Evolutionary conservation across 2,888 invertebrate species (phyloP), one percentile per base, ranked within the genome.

Genomic region (Elmis aenea): DNA sequence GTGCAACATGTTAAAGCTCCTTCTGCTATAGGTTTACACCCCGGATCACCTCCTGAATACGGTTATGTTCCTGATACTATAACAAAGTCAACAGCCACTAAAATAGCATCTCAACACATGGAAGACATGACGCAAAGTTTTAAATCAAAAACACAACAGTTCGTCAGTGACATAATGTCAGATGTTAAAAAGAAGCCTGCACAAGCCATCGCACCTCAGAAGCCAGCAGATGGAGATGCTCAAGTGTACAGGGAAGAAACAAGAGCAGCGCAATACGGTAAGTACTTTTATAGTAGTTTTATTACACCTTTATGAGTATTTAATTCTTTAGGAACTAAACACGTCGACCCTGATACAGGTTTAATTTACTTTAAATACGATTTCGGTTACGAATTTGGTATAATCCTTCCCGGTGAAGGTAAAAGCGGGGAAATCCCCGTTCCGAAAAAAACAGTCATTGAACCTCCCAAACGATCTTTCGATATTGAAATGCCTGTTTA

Each of bases 281-380:
- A 78, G 75, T 69, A 14, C 15, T 41, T 33, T 15, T 8, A 2
- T n/a, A 13, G 11, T 12, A 18, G 10, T 23, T 26, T 34, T 26
- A 13, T 24, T 16, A 14, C 24, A 23, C 13, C 14, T 11, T n/a
- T n/a, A n/a, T n/a, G n/a, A n/a, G n/a, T n/a, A 15, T 21, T 26
- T 10, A 22, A 33, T 40, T 33, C 13, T 25, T 23, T 38, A 83
- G 84, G 84, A 64, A 81, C 82, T 49, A 83, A 83, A 67, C 82
- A 81, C 65, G 77, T 83, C 59, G 83, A 84, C 63, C 82, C 83
- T 48, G 80, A 82, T 57, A 83, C 83, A 28, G 83, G 83, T 50
- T 70, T 85, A 42, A 82, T 85, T 58, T 85, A 85, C 71, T 85
- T 85, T 74, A 85, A 85, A 69, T 85, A 85, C 62, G 85, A 85